Percentiles rank a stretch among this genome's conserved stretches.
These are phyloP conservation scores for Meriones psammophilus DNA, from an alignment of 2,797 vertebrate genomes.

Conservation along the genomic window DNA sequence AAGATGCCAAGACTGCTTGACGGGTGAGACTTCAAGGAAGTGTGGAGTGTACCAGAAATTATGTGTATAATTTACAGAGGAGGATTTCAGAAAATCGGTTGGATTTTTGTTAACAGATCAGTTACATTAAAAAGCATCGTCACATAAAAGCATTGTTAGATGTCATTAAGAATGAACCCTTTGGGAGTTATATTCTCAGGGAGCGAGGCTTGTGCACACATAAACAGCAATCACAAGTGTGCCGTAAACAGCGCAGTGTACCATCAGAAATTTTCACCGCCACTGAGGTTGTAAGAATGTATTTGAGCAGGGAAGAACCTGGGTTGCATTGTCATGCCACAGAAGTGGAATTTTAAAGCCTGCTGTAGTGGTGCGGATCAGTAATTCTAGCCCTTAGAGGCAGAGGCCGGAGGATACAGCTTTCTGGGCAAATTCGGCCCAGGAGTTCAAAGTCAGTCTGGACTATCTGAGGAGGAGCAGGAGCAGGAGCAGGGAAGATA, in stretches of 20 bases:
- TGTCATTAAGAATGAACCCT: constrained; percentile 19
- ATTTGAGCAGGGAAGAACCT: constrained; percentile 1
- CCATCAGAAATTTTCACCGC: constrained; percentile 21
- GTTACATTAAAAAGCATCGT: constrained; percentile 32
- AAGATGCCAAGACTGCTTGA: constrained; percentile 38
- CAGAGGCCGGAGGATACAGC: not conserved
- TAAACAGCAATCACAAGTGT: constrained; percentile 1
- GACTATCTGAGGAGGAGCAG: not conserved
- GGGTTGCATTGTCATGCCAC: constrained; percentile 40
- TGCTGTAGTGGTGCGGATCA: not conserved
- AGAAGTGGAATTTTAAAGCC: constrained; percentile 44
- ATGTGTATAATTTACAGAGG: constrained; percentile 60
- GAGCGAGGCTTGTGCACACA: constrained; percentile 47
- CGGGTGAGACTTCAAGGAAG: constrained; percentile 44
- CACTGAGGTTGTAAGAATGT: constrained; percentile 50
- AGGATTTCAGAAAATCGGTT: constrained; percentile 53
- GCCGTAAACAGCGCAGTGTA: not conserved
- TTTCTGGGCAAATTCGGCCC: not conserved
- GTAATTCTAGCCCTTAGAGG: not conserved
- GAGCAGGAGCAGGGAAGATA: not conserved
- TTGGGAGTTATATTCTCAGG: constrained; percentile 44
- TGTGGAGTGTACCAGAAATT: constrained; percentile 61
- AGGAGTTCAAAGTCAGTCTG: not conserved
- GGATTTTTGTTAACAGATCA: constrained; percentile 45
- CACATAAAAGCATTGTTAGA: constrained; percentile 40